A percentile compares a stretch with the other conserved stretches of the same genome.
Conservation (phyloP, 2,113 vertebrate species). For the Tyto alba region DNA sequence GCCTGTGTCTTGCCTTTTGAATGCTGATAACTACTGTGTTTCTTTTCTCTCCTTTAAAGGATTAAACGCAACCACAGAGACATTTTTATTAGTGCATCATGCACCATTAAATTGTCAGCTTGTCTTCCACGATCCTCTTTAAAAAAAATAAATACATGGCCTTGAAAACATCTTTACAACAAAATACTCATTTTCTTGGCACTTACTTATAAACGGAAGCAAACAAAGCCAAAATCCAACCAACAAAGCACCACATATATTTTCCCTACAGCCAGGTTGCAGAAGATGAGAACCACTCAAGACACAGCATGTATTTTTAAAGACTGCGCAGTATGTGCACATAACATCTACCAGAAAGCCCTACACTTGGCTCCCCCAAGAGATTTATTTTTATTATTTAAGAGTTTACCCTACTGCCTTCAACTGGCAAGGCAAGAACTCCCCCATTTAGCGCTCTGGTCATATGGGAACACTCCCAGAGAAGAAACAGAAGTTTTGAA, state of each 20-base stretch:
- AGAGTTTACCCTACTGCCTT: background rate
- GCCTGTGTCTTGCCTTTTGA: constrained; percentile 28
- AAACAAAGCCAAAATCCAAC: background rate
- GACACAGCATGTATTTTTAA: background rate
- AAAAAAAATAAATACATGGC: background rate
- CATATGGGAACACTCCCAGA: background rate
- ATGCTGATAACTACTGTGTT: constrained; percentile 16
- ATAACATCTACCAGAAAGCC: background rate
- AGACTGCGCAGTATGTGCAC: rapidly evolving
- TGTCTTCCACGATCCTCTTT: background rate
- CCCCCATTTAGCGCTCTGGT: background rate
- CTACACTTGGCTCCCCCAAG: background rate
- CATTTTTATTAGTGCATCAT: background rate
- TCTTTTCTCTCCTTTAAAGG: background rate
- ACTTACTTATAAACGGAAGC: background rate
- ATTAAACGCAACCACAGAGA: constrained; percentile 14
- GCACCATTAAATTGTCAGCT: constrained; percentile 14
- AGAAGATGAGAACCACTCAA: background rate
- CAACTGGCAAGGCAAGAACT: background rate
- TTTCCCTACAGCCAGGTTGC: background rate
- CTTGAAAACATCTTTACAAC: background rate
- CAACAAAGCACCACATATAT: rapidly evolving
- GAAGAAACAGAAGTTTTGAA: background rate
- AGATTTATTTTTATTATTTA: background rate
- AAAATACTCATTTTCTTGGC: background rate